These are phyloP conservation scores for Scortum barcoo DNA, from an alignment of 2,113 vertebrate species.

Conservation along the genomic window DNA sequence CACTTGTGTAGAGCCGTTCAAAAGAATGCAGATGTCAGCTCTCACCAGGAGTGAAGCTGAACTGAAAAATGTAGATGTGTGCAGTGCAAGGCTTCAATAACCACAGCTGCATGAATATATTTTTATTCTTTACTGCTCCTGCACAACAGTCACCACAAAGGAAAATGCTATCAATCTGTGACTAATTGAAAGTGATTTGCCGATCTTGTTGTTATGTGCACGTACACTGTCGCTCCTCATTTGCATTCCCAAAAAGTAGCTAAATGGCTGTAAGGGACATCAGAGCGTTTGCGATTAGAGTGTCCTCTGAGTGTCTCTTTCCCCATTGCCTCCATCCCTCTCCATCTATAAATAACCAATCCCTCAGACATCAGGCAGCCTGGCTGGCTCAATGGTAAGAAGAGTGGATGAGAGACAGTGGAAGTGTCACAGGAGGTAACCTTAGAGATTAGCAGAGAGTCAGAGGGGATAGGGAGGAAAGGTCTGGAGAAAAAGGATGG, in stretches of 20 bases:
- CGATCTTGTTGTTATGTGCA: background rate
- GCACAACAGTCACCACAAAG: background rate
- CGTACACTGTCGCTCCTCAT: background rate
- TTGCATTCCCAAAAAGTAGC: constrained; percentile 28
- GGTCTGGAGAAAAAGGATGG: background rate
- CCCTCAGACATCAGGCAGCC: constrained; percentile 66
- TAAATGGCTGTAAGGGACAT: constrained; percentile 22
- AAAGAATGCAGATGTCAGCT: background rate
- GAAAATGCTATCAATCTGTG: background rate
- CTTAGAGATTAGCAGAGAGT: constrained; percentile 60
- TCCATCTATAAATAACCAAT: constrained; percentile 78
- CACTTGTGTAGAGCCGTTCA: background rate
- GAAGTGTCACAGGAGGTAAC: constrained; percentile 61
- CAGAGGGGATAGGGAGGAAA: constrained; percentile 11
- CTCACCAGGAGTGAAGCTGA: background rate
- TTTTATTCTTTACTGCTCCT: background rate
- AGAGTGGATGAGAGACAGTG: constrained; percentile 68
- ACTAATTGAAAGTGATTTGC: background rate
- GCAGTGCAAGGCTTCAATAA: background rate
- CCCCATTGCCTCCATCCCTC: constrained; percentile 44
- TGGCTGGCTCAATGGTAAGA: constrained; percentile 62
- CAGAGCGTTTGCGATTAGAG: constrained; percentile 15
- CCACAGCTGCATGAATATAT: background rate
- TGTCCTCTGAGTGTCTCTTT: constrained; percentile 65
- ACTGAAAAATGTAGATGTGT: background rate